Evolutionary conservation across 2,113 vertebrate species (phyloP).

Genomic region (Oxyruncus cristatus): DNA sequence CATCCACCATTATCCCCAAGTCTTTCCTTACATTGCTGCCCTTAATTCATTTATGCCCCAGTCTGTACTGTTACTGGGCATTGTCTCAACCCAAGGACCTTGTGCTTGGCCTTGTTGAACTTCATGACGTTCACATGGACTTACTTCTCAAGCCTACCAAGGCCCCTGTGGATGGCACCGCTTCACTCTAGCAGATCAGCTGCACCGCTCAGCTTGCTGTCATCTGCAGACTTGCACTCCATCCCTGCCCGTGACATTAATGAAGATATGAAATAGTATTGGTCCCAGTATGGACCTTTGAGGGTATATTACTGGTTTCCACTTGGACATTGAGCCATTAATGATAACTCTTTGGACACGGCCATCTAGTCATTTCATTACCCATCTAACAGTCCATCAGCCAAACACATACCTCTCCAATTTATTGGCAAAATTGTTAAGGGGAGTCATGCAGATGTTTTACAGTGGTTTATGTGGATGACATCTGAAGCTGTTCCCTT

Average conservation of each 20-base stretch:
- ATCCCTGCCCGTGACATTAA: not conserved
- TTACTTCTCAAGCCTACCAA: not conserved
- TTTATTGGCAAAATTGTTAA: not conserved
- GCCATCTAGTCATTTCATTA: not conserved
- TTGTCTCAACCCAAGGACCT: not conserved
- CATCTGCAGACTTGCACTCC: not conserved
- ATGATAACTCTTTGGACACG: accelerated
- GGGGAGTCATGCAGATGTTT: not conserved
- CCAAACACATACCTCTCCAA: not conserved
- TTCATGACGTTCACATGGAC: not conserved
- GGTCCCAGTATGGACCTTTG: too few relatives aligned
- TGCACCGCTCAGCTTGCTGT: not conserved
- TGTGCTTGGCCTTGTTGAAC: not conserved
- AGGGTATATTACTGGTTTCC: not conserved
- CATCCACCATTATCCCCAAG: not conserved
- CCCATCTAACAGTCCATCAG: not conserved
- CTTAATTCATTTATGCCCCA: not conserved
- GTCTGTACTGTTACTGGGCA: not conserved
- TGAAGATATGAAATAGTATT: not conserved
- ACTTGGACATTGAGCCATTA: not conserved
- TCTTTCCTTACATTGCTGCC: not conserved
- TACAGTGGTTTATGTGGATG: not conserved
- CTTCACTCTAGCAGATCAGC: not conserved
- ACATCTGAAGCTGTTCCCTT: not conserved
- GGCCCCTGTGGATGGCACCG: not conserved